Percentiles rank a stretch among this genome's conserved stretches.
phyloP scores from a whole-genome alignment of 2,797 vertebrate species.

The Thaleichthys pacificus region DNA sequence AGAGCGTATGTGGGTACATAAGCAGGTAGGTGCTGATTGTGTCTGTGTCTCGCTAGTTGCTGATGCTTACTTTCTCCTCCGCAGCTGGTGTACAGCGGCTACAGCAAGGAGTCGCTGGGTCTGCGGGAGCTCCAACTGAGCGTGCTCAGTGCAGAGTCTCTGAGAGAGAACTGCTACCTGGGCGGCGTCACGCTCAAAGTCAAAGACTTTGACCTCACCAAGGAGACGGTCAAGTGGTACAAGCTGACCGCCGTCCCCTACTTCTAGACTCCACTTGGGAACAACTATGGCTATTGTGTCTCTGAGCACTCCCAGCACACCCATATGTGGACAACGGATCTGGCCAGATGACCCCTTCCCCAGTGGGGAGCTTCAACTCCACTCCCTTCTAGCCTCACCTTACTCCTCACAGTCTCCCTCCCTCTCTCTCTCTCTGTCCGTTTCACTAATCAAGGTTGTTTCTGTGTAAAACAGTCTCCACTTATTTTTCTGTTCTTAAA shows the following conservation, averaged over 20 bases:
- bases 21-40: not conserved
- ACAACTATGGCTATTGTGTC: conserved; percentile 1
- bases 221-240: conserved; percentile 97
- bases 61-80: conserved; percentile 18
- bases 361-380: conserved; percentile 17
- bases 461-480: conserved; percentile 59
- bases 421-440: conserved; percentile 25
- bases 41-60: not conserved
- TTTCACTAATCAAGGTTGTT: conserved; percentile 62
- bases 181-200: conserved; percentile 91
- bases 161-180: conserved; percentile 95
- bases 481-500: conserved; percentile 52
- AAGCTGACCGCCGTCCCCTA: conserved; percentile 87
- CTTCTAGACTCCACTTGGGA: conserved; percentile 64
- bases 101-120: conserved; percentile 90
- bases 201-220: conserved; percentile 96
- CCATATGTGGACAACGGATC: conserved; percentile 21
- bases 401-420: conserved; percentile 11
- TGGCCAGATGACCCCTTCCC: conserved; percentile 13
- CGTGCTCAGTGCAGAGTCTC: conserved; percentile 93
- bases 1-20: no score
- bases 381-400: conserved; percentile 12
- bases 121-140: conserved; percentile 93
- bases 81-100: conserved; percentile 94
- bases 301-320: conserved; percentile 16